phyloP scores from a whole-genome alignment of 2,888 invertebrate species.

The Pristionchus mayeri region DNA sequence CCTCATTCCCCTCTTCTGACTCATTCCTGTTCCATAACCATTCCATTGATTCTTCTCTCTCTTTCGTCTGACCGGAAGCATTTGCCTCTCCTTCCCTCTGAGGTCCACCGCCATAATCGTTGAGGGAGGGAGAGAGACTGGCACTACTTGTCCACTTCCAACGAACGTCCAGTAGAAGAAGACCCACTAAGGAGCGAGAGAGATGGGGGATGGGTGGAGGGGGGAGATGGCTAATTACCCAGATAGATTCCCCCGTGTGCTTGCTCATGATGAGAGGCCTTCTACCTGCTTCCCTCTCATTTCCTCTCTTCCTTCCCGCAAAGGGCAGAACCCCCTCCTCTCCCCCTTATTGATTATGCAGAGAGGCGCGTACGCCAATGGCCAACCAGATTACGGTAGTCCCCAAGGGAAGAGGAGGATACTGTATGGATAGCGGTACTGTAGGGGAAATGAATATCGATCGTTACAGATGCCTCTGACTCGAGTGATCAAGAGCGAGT shows the following conservation, averaged over 20 bases:
- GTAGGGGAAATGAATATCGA: not conserved
- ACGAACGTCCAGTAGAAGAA: not conserved
- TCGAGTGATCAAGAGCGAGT: not conserved
- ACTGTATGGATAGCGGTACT: constrained; percentile 6
- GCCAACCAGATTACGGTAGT: constrained; percentile 6
- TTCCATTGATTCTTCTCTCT: not conserved
- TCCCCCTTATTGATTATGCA: constrained; percentile 39
- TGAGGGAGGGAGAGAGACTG: not conserved
- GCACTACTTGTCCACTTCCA: not conserved
- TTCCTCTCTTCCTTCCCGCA: constrained; percentile 23
- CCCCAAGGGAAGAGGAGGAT: not conserved
- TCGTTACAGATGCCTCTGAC: constrained; percentile 21
- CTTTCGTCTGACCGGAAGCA: constrained; percentile 17
- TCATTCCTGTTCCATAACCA: not conserved
- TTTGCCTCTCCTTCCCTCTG: constrained; percentile 19
- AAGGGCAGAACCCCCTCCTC: constrained; percentile 4
- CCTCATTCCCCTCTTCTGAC: not conserved
- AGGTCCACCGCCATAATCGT: constrained; percentile 16
- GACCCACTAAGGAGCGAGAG: not conserved
- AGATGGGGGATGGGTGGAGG: not conserved
- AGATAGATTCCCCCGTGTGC: not conserved
- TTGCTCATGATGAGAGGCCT: constrained; percentile 19
- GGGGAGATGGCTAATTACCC: not conserved
- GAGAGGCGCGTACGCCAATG: constrained; percentile 14
- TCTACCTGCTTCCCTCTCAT: not conserved